Evolutionary conservation across 2,888 invertebrate species (phyloP), one percentile per base, ranked within the genome.

Genomic region (Zelleria hepariella): DNA sequence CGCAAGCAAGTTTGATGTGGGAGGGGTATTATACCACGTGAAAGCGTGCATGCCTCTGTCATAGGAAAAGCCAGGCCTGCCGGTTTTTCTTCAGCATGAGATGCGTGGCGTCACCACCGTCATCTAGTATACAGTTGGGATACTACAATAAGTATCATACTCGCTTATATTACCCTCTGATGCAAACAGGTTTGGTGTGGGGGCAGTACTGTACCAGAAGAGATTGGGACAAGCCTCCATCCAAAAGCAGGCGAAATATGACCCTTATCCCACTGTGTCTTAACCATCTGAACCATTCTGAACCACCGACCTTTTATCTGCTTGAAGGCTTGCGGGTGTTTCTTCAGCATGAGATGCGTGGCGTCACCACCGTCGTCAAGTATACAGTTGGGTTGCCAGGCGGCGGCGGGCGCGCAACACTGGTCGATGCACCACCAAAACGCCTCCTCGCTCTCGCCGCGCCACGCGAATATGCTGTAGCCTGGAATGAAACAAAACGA

Each of bases 351-450:
- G 61, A 96, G 88, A 83, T 96, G 96, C 0, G 96, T 97, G 18
- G 96, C 97, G 85, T 98, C 98, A 0, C 98, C 98, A 0, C 98
- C 98, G 78, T 98, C 98, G 75, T 98, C 98, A 64, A 98, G 87
- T 71, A 98, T 98, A 96, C 98, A 97, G 82, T 99, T 99, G 4
- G 98, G 98, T 73, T 97, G 96, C 98, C 98, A 99, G 71, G 94
- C 93, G 67, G 96, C 95, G 0, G 94, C 92, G 67, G 96, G 96
- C 2, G 98, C 94, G 80, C 98, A 98, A 74, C 95, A 88, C 66
- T 87, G 95, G 83, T 98, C 98, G 69, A 98, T 98, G 77, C 98
- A 98, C 98, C 98, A 98, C 98, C 98, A 98, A 85, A 98, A 98
- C 71, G 98, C 98, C 75, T 98, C 98, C 78, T 98, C 98, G 5